Evolutionary conservation across 2,113 vertebrate species (phyloP).

Genomic region (Anas platyrhynchos): DNA sequence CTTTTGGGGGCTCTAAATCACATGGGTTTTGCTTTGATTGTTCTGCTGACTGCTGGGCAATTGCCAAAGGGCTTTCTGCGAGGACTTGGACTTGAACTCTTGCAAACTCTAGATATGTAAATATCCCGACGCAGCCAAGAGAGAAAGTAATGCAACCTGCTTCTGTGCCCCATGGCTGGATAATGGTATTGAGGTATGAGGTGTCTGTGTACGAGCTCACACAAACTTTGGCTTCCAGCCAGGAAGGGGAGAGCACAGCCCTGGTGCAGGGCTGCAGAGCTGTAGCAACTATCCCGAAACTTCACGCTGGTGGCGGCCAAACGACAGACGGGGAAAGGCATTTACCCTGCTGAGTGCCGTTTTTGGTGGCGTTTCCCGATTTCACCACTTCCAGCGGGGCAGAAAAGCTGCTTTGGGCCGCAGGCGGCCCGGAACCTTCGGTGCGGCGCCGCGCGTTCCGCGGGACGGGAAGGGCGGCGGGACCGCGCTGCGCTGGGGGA

Average conservation of each 20-base stretch:
- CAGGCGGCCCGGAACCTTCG: background rate
- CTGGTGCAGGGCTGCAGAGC: background rate
- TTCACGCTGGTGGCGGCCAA: too few relatives aligned
- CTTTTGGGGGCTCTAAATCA: background rate
- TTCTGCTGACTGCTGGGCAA: background rate
- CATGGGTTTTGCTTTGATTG: rapidly evolving
- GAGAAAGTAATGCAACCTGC: background rate
- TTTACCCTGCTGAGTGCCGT: background rate
- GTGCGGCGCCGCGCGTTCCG: background rate
- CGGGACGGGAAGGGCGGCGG: background rate
- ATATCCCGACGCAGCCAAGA: background rate
- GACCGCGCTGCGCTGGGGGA: background rate
- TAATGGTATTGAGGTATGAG: background rate
- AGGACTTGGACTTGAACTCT: background rate
- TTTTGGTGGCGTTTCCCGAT: background rate
- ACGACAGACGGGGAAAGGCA: background rate
- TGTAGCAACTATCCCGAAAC: background rate
- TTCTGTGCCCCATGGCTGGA: background rate
- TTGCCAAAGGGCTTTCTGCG: background rate
- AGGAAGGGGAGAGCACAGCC: background rate
- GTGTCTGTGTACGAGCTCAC: too few relatives aligned
- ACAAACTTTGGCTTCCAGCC: background rate
- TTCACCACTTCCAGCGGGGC: rapidly evolving
- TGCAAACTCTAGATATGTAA: background rate
- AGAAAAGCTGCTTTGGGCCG: too few relatives aligned